Evolutionary conservation across 2,888 invertebrate genomes (phyloP).

Genomic region (Hypercompe scribonia): DNA sequence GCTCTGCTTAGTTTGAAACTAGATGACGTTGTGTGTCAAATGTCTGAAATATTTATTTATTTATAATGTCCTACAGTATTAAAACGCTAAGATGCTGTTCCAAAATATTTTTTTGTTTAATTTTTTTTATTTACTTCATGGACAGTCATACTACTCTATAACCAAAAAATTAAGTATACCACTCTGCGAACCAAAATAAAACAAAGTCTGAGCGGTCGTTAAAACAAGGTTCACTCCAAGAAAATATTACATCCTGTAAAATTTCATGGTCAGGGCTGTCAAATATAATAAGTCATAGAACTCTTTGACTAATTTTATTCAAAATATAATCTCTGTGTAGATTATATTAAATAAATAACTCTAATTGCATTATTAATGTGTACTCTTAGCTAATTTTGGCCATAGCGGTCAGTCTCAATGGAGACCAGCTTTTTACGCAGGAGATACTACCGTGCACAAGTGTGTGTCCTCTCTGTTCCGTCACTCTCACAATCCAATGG

Average conservation of each 20-base stretch:
- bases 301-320: background rate
- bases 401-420: too few species aligned
- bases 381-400: too few species aligned
- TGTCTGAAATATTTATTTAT: too few species aligned
- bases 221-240: background rate
- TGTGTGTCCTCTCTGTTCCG: too few species aligned
- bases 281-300: background rate
- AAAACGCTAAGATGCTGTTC: background rate
- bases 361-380: background rate
- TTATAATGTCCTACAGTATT: background rate
- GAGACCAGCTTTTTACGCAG: too few species aligned
- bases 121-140: background rate
- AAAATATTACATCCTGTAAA: background rate
- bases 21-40: too few species aligned
- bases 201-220: background rate
- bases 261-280: conserved; percentile 14
- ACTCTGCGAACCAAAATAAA: background rate
- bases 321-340: background rate
- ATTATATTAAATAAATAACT: background rate
- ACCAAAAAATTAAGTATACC: background rate
- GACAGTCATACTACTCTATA: background rate
- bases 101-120: background rate
- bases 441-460: too few species aligned
- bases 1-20: too few species aligned
- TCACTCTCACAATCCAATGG: too few species aligned